Base-by-base conservation (phyloP, 2,888 invertebrate genomes). In the Andrena minutula region DNA sequence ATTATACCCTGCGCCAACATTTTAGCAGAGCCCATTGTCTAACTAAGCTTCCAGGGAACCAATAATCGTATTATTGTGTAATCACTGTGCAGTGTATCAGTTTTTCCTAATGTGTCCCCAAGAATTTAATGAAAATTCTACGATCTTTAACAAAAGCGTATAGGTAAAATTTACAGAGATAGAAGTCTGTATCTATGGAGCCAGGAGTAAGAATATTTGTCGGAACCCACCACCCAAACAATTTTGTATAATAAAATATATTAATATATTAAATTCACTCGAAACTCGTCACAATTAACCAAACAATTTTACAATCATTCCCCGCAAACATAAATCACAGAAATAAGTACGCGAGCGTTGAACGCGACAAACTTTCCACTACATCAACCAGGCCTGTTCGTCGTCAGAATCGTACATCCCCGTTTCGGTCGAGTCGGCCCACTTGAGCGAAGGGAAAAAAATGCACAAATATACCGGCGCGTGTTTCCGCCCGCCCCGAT, bases 401-500 rank as follows among this genome's bases (percentile, higher is more conserved):
- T 12, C 23, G 23, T n/a, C 30, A 20, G 28, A 41, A 47, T 30
- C 20, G 47, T 20, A 30, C 41, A 47, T 60, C 60, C 20, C 2
- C 30, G 16, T 49, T 56, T 47, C 26, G 20, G 20, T 16, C 51
- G 28, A 47, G 20, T 30, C 20, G 47, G 16, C n/a, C 41, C 26
- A 28, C 60, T 28, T 35, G 53, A 16, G 32, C 71, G 35, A 35
- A 12, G 8, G 35, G 30, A 10, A 10, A 51, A 66, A 72, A 76
- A 71, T 12, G 66, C 53, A 20, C 56, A 68, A 56, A 71, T 66
- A 76, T 32, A 68, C 7, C 28, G 20, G 35, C 10, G 23, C 35
- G 41, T 10, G 26, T 32, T 35, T 35, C 26, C 74, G n/a, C 72
- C 26, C 16, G 35, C 49, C 49, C 56, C 51, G 70, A 68, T 78